phyloP scores from a whole-genome alignment of 2,888 invertebrate genomes.

The Campaea margaritaria region DNA sequence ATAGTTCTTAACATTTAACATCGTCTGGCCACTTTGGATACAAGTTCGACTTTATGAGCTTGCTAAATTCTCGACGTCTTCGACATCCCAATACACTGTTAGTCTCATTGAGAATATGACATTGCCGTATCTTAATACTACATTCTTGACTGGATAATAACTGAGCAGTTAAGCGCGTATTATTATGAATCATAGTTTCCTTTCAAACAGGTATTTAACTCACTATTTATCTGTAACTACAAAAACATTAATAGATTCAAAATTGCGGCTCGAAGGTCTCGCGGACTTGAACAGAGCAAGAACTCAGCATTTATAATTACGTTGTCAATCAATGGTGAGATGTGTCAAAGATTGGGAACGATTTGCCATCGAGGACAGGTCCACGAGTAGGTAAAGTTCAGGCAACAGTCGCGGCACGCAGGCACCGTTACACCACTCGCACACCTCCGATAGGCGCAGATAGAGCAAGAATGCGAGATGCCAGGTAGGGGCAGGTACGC shows the following conservation, averaged over 20 bases:
- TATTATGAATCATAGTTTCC: conserved; percentile 28
- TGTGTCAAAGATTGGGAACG: conserved; percentile 55
- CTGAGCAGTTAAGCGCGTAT: conserved; percentile 17
- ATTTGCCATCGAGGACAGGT: conserved; percentile 62
- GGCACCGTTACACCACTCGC: conserved; percentile 70
- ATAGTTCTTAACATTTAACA: conserved; percentile 8
- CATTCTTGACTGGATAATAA: conserved; percentile 28
- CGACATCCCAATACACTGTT: conserved; percentile 20
- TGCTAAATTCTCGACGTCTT: conserved; percentile 32
- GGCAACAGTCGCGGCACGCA: conserved; percentile 52
- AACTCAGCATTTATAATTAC: conserved; percentile 69
- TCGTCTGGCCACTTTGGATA: too few species aligned
- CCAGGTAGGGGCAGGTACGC: conserved; percentile 71
- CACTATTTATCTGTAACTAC: conserved; percentile 31
- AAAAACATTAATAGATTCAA: conserved; percentile 42
- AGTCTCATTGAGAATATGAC: conserved; percentile 4
- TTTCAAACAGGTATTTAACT: conserved; percentile 34
- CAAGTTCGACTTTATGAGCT: too few species aligned
- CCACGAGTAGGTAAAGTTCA: conserved; percentile 56
- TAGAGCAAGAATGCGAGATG: conserved; percentile 77
- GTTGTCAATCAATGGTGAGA: conserved; percentile 65
- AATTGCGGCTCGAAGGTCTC: conserved; percentile 55
- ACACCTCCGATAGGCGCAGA: conserved; percentile 66
- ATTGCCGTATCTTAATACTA: conserved; percentile 16
- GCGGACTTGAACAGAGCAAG: conserved; percentile 45